A percentile compares a stretch with the other conserved stretches of the same genome.
phyloP scores from a whole-genome alignment of 2,113 vertebrate genomes.

The Ornithorhynchus anatinus region DNA sequence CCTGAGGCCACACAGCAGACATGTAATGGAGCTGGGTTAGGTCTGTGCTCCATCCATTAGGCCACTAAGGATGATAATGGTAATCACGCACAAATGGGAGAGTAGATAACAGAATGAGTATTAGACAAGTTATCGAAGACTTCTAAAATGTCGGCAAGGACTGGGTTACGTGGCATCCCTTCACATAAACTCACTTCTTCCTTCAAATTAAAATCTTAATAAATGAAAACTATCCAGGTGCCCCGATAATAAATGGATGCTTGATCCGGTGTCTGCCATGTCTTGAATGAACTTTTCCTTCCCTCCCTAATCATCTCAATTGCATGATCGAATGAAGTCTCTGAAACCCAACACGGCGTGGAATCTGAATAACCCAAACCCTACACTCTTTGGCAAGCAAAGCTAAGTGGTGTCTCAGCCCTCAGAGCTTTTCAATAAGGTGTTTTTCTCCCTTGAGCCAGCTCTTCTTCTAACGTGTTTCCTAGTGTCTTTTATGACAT shows the following conservation, averaged over 20 bases:
- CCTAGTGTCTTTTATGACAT: background rate
- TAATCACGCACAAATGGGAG: no score
- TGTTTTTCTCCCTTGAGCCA: background rate
- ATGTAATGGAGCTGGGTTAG: no score
- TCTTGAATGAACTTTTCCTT: constrained; percentile 56
- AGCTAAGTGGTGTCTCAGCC: constrained; percentile 45
- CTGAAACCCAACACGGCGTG: constrained; percentile 25
- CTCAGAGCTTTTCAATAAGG: constrained; percentile 44
- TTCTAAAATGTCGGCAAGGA: constrained; percentile 6
- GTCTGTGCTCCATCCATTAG: no score
- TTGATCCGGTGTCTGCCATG: constrained; percentile 18
- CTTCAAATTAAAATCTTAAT: constrained; percentile 36
- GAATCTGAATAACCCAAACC: constrained; percentile 25
- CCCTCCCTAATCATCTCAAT: constrained; percentile 64
- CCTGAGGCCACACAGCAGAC: no score
- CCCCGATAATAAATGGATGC: constrained; percentile 36
- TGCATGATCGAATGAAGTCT: constrained; percentile 53
- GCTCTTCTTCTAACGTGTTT: background rate
- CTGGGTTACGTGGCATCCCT: background rate
- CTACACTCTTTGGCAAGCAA: constrained; percentile 20
- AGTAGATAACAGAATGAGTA: no score
- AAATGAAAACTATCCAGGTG: constrained; percentile 33
- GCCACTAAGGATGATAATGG: no score
- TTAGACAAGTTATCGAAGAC: background rate
- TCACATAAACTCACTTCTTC: constrained; percentile 20